Evolutionary conservation across 2,888 invertebrate species (phyloP).

Genomic region (Phanerotoma sp.): DNA sequence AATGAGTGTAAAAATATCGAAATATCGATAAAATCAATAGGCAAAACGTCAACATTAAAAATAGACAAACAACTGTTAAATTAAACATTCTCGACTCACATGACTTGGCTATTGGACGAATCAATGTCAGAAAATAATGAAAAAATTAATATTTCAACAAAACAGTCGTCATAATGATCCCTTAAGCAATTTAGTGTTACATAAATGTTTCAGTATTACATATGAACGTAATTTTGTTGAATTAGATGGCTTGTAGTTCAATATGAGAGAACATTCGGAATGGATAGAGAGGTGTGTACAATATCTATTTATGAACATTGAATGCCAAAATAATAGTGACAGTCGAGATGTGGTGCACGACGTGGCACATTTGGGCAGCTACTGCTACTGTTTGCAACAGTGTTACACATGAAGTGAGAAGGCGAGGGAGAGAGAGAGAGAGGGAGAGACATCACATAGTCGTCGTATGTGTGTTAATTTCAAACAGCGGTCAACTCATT

Average conservation of each 20-base stretch:
- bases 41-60: too few species aligned
- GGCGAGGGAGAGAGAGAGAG: too few species aligned
- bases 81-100: background rate
- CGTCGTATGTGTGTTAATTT: conserved; percentile 48
- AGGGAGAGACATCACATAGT: conserved; percentile 46
- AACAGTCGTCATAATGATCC: too few species aligned
- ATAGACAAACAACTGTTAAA: background rate
- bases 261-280: conserved; percentile 11
- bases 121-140: too few species aligned
- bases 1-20: too few species aligned
- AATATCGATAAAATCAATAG: too few species aligned
- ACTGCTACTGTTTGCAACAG: too few species aligned
- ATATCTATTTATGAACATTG: conserved; percentile 20
- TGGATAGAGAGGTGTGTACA: conserved; percentile 20
- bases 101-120: too few species aligned
- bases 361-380: conserved; percentile 33
- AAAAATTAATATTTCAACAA: too few species aligned
- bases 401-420: too few species aligned
- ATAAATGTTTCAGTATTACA: conserved; percentile 10
- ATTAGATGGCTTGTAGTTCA: conserved; percentile 19
- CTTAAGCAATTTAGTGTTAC: too few species aligned
- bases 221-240: conserved; percentile 21
- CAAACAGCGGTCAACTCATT: conserved; percentile 57
- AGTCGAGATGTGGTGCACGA: conserved; percentile 33
- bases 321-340: conserved; percentile 19